These are phyloP conservation scores for Megaceryle alcyon DNA, from an alignment of 2,797 vertebrate species.

Conservation along the genomic window DNA sequence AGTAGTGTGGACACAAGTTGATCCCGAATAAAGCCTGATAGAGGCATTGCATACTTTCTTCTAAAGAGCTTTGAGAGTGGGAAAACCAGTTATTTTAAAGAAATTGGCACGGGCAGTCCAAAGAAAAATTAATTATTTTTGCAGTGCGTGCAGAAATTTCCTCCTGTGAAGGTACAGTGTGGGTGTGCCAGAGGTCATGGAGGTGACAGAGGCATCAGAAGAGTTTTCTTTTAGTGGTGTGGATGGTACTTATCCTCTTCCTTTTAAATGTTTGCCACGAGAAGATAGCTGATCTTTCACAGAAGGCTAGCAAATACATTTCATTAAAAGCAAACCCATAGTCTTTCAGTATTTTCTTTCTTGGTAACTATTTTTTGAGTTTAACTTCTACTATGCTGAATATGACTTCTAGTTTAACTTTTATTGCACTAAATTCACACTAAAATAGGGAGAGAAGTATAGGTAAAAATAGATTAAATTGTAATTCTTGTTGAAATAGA, in stretches of 20 bases:
- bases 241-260: neutral
- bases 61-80: constrained; percentile 55
- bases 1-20: constrained; percentile 40
- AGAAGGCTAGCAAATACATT: neutral
- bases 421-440: neutral
- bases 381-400: neutral
- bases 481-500: neutral
- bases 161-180: constrained; percentile 58
- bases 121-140: constrained; percentile 12
- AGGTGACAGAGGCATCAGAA: neutral
- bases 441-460: neutral
- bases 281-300: neutral
- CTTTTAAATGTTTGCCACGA: neutral
- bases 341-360: neutral
- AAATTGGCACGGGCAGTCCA: constrained; percentile 51
- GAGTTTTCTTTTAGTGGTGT: neutral
- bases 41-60: constrained; percentile 38
- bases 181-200: constrained; percentile 39
- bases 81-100: constrained; percentile 55
- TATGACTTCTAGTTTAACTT: neutral
- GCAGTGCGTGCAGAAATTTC: constrained; percentile 38
- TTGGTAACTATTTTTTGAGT: neutral
- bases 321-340: neutral
- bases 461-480: neutral
- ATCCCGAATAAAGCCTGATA: neutral